phyloP scores from a whole-genome alignment of 2,797 vertebrate genomes.

The Perdix hodgsoniae region DNA sequence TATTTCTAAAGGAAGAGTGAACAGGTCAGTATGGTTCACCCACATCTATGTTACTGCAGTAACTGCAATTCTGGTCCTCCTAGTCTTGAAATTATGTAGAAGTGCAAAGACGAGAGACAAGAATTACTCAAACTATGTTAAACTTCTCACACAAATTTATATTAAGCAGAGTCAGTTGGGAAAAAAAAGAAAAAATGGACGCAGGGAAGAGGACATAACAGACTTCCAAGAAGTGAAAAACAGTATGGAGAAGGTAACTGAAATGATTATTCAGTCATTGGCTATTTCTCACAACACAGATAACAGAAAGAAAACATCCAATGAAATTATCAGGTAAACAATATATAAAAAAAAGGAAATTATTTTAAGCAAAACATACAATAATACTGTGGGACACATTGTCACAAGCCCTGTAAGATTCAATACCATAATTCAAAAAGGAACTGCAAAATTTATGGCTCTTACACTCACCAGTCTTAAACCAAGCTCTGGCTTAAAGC shows the following conservation, averaged over 20 bases:
- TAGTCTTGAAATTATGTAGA: not conserved
- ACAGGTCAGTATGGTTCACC: not conserved
- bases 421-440: not conserved
- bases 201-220: not conserved
- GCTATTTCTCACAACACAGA: not conserved
- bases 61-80: not conserved
- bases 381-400: not conserved
- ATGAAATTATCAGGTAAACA: not conserved
- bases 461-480: not conserved
- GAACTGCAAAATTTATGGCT: not conserved
- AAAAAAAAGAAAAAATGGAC: not conserved
- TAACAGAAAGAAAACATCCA: not conserved
- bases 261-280: not conserved
- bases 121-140: not conserved
- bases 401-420: not conserved
- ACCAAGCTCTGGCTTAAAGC: not conserved
- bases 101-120: not conserved
- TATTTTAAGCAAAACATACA: not conserved
- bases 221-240: not conserved
- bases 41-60: not conserved
- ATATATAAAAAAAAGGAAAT: not conserved
- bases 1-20: not conserved
- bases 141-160: not conserved
- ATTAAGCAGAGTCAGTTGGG: not conserved
- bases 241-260: not conserved